Percentiles rank a stretch among this genome's conserved stretches.
These are phyloP conservation scores for Lordiphosa fenestrarum DNA, from an alignment of 2,888 invertebrate genomes.

Conservation along the genomic window DNA sequence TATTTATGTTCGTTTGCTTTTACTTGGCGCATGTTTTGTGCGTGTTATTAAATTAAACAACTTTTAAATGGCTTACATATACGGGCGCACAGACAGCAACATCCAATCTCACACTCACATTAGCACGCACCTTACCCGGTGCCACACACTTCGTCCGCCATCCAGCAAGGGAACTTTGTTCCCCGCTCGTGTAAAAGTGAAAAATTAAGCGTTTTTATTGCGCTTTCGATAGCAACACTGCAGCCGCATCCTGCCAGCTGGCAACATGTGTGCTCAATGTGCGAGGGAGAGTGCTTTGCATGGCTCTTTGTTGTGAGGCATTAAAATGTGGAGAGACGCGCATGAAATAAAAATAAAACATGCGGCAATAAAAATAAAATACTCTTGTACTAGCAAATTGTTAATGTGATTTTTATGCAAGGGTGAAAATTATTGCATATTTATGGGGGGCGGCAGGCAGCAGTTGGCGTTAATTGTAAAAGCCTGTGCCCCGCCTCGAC, in stretches of 20 bases:
- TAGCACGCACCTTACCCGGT: slow-evolving; percentile 9
- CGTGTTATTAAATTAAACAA: slow-evolving; percentile 73
- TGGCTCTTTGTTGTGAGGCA: slow-evolving; percentile 27
- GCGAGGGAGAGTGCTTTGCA: slow-evolving; percentile 48
- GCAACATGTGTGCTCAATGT: slow-evolving; percentile 67
- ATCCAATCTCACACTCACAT: slow-evolving; percentile 8
- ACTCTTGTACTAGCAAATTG: slow-evolving; percentile 73
- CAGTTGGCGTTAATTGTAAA: slow-evolving; percentile 61
- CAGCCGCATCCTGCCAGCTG: slow-evolving; percentile 33
- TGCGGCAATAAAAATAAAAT: slow-evolving; percentile 76
- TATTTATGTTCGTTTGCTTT: slow-evolving; percentile 56
- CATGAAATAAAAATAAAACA: slow-evolving; percentile 73
- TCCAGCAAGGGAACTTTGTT: slow-evolving; percentile 42
- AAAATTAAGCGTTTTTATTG: slow-evolving; percentile 75
- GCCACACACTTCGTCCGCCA: slow-evolving; percentile 1
- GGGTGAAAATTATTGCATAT: slow-evolving; percentile 57
- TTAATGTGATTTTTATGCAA: slow-evolving; percentile 76
- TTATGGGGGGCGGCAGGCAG: slow-evolving; percentile 43
- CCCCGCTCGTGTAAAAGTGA: slow-evolving; percentile 62
- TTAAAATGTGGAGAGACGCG: slow-evolving; percentile 53
- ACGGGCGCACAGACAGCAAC: slow-evolving; percentile 7
- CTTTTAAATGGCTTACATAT: slow-evolving; percentile 68
- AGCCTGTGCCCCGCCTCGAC: slow-evolving; percentile 5
- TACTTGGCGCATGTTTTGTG: slow-evolving; percentile 61
- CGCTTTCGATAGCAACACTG: slow-evolving; percentile 59